phyloP scores from a whole-genome alignment of 2,113 vertebrate species.

The Maccullochella peelii region DNA sequence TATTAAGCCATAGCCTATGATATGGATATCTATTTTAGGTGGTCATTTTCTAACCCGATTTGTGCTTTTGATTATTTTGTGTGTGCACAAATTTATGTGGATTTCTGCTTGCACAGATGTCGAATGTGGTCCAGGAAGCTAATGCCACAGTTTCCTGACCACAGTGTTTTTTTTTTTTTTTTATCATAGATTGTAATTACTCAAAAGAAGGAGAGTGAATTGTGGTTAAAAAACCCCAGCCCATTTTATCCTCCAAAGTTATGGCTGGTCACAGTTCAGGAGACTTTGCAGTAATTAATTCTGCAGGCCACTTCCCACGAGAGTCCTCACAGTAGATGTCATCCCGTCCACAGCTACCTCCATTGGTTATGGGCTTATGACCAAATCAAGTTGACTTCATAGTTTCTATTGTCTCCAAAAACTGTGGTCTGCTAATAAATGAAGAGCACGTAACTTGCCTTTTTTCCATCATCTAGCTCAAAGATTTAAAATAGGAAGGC shows the following conservation, averaged over 20 bases:
- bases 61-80: not conserved
- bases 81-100: not conserved
- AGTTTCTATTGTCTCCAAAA: slow-evolving; percentile 28
- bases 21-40: not conserved
- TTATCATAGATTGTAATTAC: slow-evolving; percentile 19
- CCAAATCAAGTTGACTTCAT: slow-evolving; percentile 20
- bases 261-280: slow-evolving; percentile 63
- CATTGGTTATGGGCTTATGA: slow-evolving; percentile 14
- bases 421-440: slow-evolving; percentile 1
- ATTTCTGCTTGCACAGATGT: not conserved
- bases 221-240: slow-evolving; percentile 16
- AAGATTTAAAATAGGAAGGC: slow-evolving; percentile 27
- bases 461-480: slow-evolving; percentile 35
- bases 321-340: slow-evolving; percentile 45
- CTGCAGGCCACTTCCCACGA: slow-evolving; percentile 52
- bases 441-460: slow-evolving; percentile 6
- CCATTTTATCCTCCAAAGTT: slow-evolving; percentile 29
- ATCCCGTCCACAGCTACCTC: slow-evolving; percentile 28
- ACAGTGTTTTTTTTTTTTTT: not conserved
- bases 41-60: not conserved
- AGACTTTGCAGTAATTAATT: slow-evolving; percentile 68
- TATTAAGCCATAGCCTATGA: not conserved
- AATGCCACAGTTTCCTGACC: not conserved
- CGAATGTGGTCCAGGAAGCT: slow-evolving; percentile 18
- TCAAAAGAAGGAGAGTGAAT: slow-evolving; percentile 32